Base-by-base conservation (phyloP, 2,797 vertebrate genomes). In the Lacerta viridis region DNA sequence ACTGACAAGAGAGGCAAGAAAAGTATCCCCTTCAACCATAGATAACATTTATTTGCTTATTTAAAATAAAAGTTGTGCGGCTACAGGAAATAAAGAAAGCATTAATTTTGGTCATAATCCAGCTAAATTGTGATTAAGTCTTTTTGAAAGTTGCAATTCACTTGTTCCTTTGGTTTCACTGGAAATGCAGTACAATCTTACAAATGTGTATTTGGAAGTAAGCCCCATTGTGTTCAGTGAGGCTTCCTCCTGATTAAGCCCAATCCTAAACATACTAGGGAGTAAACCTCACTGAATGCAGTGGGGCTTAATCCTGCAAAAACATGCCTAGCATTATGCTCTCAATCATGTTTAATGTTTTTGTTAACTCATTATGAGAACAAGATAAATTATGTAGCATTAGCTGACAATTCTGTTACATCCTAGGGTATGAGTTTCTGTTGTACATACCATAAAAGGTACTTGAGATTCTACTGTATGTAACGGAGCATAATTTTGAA, bases 391-490 rank as follows among this genome's bases (percentile, higher is more conserved):
- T 29, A 85, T 39, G 36, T 27, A 76, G 5, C 7, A 43, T 43
- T 76, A 76, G 36, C 64, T 85, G 39, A 66, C 46, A 75, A 27
- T 4, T 7, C 27, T 46, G 15, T 77, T 41, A 46, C 55, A 78
- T 23, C 29, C 66, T 27, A 79, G 66, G 20, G 39, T 20, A 33
- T 46, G 55, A 46, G 10, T 41, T 81, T 87, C 18, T 25, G 4
- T 74, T 61, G n/a, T 89, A 71, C 59, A 90, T 61, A 75, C 20
- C 20, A 90, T 18, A 18, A 94, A 90, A 90, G 15, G 1, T 64
- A 85, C 0, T 15, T 59, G n/a, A 84, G 43, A 33, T 84, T n/a
- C 5, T 69, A 23, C 71, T 29, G 64, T 59, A 20, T 41, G 33
- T 68, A 87, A 59, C 15, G 18, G n/a, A 72, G 50, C 61, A 10